Conservation (phyloP, 2,888 invertebrate genomes). For the Nemotelus pantherinus region DNA sequence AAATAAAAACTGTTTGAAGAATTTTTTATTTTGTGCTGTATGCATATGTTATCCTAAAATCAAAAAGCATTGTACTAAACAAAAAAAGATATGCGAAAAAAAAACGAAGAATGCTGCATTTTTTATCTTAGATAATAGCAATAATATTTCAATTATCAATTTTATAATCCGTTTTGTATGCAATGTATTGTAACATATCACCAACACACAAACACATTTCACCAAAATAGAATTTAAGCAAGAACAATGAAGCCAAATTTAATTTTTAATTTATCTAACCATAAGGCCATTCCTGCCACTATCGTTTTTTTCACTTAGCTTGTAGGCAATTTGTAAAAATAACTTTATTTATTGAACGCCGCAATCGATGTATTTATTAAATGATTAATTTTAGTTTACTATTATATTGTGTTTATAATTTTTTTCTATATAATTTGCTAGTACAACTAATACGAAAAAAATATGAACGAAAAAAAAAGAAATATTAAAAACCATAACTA, state of each 20-base stretch:
- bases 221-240: neutral
- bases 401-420: neutral
- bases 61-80: neutral
- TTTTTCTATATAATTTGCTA: conserved; percentile 1
- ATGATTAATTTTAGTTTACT: neutral
- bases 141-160: conserved; percentile 23
- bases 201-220: neutral
- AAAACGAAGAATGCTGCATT: neutral
- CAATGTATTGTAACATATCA: conserved; percentile 23
- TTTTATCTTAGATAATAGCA: conserved; percentile 15
- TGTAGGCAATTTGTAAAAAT: conserved; percentile 12
- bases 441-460: conserved; percentile 17
- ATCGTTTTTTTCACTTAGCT: neutral
- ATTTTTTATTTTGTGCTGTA: conserved; percentile 24
- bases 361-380: conserved; percentile 22
- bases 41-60: conserved; percentile 5
- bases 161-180: conserved; percentile 37
- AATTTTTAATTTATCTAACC: conserved; percentile 31
- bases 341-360: conserved; percentile 14
- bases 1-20: conserved; percentile 12
- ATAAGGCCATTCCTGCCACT: neutral
- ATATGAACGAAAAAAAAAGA: neutral
- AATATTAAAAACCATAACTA: conserved; percentile 56
- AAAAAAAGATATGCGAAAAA: conserved; percentile 14
- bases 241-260: conserved; percentile 29